Percentiles rank a stretch among this genome's conserved stretches.
These are phyloP conservation scores for Temnothorax unifasciatus DNA, from an alignment of 2,888 invertebrate species.

Conservation along the genomic window DNA sequence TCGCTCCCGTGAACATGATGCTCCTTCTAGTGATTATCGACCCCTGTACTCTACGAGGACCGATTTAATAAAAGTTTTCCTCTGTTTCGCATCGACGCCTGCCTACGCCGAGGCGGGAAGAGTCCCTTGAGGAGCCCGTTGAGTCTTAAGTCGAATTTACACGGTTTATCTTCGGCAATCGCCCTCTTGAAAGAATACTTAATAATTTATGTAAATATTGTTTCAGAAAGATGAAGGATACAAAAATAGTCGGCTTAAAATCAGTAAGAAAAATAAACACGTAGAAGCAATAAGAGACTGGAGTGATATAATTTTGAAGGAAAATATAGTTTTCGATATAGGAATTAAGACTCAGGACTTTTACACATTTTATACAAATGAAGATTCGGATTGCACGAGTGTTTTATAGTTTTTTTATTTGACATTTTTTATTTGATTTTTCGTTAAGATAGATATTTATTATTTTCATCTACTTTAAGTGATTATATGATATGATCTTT, in stretches of 20 bases:
- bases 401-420: neutral
- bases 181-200: conserved; percentile 5
- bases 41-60: conserved; percentile 34
- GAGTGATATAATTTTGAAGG: neutral
- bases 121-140: conserved; percentile 28
- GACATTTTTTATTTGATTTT: conserved; percentile 18
- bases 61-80: conserved; percentile 64
- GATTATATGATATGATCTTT: conserved; percentile 32
- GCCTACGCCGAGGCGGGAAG: neutral
- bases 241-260: neutral
- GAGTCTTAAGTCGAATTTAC: conserved; percentile 51
- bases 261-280: neutral
- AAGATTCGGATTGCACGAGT: neutral
- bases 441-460: neutral
- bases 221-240: neutral
- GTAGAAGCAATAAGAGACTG: neutral
- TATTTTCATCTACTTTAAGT: conserved; percentile 12
- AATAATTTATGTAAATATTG: conserved; percentile 12
- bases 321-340: neutral
- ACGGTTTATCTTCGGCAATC: conserved; percentile 19
- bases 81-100: conserved; percentile 47
- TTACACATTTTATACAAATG: neutral
- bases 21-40: conserved; percentile 48
- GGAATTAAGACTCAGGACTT: neutral
- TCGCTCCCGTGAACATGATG: conserved; percentile 53